Evolutionary conservation across 2,113 vertebrate species (phyloP), one percentile per base, ranked within the genome.

Genomic region (Corvus moneduloides): DNA sequence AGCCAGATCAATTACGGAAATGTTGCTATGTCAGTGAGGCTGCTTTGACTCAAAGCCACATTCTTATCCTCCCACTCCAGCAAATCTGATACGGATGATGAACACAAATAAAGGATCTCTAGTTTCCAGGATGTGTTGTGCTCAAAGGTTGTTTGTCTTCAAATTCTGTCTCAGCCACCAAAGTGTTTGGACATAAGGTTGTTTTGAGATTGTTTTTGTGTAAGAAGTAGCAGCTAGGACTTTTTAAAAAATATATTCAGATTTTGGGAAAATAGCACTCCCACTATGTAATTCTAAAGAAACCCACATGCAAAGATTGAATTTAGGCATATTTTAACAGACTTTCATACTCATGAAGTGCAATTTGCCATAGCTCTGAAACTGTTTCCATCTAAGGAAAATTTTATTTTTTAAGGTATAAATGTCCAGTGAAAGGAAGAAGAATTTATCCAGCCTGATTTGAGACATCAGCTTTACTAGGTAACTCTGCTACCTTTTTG

Each of bases 1-100:
- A 85, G 87, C 54, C 74, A 85, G 87, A 80, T 88, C 32, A 66
- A 24, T 88, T 95, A 93, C 30, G 22, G 71, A 91, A 95, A 73
- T 32, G 41, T 66, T 76, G 37, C 63, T 23, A 21, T 54, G 63
- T 58, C 49, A 49, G 37, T 61, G 85, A 88, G 80, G 41, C 74
- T 84, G 61, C 39, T 94, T 93, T 97, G 44, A 93, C 78, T 91
- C 71, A 72, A 80, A 49, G 58, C 82, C 75, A 80, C 58, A 16
- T 88, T 93, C 82, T 88, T 83, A n/a, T 69, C 75, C 63, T 93
- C 59, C 92, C 88, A 88, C 78, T 35, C 44, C 59, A 39, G 23
- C 44, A 79, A 78, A 91, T 39, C n/a, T 83, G 90, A 88, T 62
- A 83, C 10, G 19, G 74, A 83, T 41, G 74, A 90, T 56, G 69